Evolutionary conservation across 2,113 vertebrate species (phyloP), one percentile per base, ranked within the genome.

Genomic region (Sprattus sprattus): DNA sequence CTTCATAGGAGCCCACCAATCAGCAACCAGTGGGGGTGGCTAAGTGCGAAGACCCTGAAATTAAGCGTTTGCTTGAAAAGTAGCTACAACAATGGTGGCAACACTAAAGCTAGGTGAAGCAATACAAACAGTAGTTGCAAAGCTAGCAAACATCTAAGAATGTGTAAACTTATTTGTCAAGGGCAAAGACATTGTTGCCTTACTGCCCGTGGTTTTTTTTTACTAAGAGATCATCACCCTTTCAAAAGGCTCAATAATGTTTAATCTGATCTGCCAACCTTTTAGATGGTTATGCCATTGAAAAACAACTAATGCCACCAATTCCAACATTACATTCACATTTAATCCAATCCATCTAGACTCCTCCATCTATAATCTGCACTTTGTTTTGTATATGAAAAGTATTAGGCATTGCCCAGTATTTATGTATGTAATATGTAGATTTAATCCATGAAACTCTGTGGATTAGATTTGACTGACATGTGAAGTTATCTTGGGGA

Each of bases 291-390:
- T 78, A 28, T 39, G 71, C 71, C 39, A 28, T 78, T 78, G 71
- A 32, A 78, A 78, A 78, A 78, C 25, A 78, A 32, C 25, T 39
- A 78, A 39, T 78, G 71, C 10, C 11, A 25, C 50, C 13, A n/a
- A 81, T 57, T 45, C 3, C 45, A 84, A 54, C 32, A 83, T 25
- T 84, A 20, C 9, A 50, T 45, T 9, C 28, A 64, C 13, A 16
- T 83, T 67, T 78, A 83, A 84, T 84, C 67, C 75, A 87, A 85
- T 84, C 85, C 71, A 52, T 50, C n/a, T 25, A 15, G 28, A 60
- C 81, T 52, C 25, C 60, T 82, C 80, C 71, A 5, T 82, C 20
- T 83, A 44, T 80, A 86, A 83, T 85, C 86, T 83, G 45, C 32
- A 45, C 25, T 64, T 84, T 45, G 22, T 52, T 47, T 45, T 45